Evolutionary conservation across 2,113 vertebrate genomes (phyloP), one percentile per base, ranked within the genome.

Genomic region (Cepphus grylle): DNA sequence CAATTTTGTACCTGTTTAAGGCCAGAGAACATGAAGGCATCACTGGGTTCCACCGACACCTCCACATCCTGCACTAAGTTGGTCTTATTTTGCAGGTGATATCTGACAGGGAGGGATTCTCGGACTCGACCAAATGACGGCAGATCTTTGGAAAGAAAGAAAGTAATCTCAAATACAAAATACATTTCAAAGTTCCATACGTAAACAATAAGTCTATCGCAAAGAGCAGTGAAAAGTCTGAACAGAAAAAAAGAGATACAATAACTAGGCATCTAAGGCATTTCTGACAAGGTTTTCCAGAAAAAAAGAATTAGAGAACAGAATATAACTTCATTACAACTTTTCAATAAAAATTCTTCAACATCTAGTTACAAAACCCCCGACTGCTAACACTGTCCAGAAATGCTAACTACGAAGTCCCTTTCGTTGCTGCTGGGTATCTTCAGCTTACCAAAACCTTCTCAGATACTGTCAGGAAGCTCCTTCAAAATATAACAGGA

Each of bases 21-120:
- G 85, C 99, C 99, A 58, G 99, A 99, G 97, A 99, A 99, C 99
- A 99, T 99, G 98, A 99, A 99, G 79, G 99, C 99, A 67, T 99
- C 99, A 12, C 99, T 99, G 38, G 99, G 99, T 76, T 99, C 99
- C 90, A 99, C 99, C 1, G 99, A 98, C 91, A 99, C 98, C 94
- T 99, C 99, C 90, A 99, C 99, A 70, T 99, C 99, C 93, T 99
- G 99, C 73, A 99, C 99, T 90, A 99, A 97, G 58, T 97, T 92
- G 0, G 99, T 99, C 86, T 99, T 98, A 94, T 99, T 99, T 96
- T 99, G 98, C 10, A 99, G 98, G 96, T 99, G 98, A 87, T 99
- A 99, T 27, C 97, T 98, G 34, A 99, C 99, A 4, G 99, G 99
- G 19, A 99, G 97, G 18, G 99, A 99, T 95, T 99, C 99, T 82